Base-by-base conservation (phyloP, 2,113 vertebrate genomes). In the Scopus umbretta region DNA sequence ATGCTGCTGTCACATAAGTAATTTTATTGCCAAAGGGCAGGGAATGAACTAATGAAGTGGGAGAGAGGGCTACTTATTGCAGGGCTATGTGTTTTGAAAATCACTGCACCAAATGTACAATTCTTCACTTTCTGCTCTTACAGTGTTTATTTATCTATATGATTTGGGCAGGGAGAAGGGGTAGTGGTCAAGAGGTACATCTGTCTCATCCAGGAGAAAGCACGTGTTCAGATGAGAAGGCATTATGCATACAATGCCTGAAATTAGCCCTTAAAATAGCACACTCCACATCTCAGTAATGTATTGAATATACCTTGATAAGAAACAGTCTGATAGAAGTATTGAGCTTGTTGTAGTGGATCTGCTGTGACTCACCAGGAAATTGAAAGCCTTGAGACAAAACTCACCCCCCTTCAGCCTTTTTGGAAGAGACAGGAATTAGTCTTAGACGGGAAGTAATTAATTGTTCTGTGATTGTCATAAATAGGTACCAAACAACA, bases 301-400 rank as follows among this genome's bases (percentile, higher is more conserved):
- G 42, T 91, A 90, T 88, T 94, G 89, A 90, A 83, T 91, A 94
- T 80, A 96, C 95, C 87, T 96, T 94, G 91, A 88, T 87, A 95
- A 94, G 91, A 88, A 96, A 91, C 78, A 91, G 91, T 80, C 62
- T 95, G 94, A 94, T 79, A 88, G 95, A 96, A 96, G 91, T 92
- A 90, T 92, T 80, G 91, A 90, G 58, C 55, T 90, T 76, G 65
- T 92, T 94, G 73, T 92, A 86, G 91, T 80, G 93, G 78, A 87
- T 95, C 92, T 95, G 66, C 94, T 88, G 78, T 97, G 97, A 97
- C 86, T 96, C 96, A 97, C 96, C 94, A 96, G 93, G 92, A 95
- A 96, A 93, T 73, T 79, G 83, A 93, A 97, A 95, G 80, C 84
- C 84, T 92, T 86, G 95, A 94, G 88, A 75, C 59, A 90, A 78